Evolutionary conservation across 2,113 vertebrate genomes (phyloP), one percentile per base, ranked within the genome.

Genomic region (Thalassarche chlororhynchos): DNA sequence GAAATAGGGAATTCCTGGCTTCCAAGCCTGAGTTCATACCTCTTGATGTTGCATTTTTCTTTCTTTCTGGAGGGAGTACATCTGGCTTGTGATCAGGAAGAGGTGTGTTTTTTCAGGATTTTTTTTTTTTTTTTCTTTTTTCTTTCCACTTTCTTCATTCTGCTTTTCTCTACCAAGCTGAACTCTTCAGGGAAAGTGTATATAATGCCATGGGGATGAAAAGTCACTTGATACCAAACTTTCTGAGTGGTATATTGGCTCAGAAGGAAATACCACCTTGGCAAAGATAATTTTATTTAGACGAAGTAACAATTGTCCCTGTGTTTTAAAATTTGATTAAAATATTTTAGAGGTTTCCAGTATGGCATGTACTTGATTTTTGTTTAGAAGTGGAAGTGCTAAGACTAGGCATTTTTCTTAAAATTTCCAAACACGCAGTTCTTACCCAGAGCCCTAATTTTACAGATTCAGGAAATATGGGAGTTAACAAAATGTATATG

Each of bases 1-100:
- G 85, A 94, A 93, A 36, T 14, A 62, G 82, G 76, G 83, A 78
- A 87, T 82, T 94, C 85, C 87, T 94, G 95, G 79, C 91, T 93
- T 77, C 49, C 49, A 82, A 20, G 71, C 62, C 51, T 26, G 31
- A 55, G 61, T 66, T 90, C 82, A 6, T 77, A 88, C 75, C 76
- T 93, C 46, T 64, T 77, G 72, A 51, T 94, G 90, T 65, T 88
- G 75, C 90, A 62, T 97, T 95, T 94, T 88, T 77, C 58, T 70
- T 61, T 81, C n/a, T 25, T 94, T 79, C 79, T 96, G 75, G 81
- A 95, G 47, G 46, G 77, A 65, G 36, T 29, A n/a, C 65, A 36
- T 87, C 81, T 93, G 84, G 72, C 42, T 31, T 23, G n/a, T 57
- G 62, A 77, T 80, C 80, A 74, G 46, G 66, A 57, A 66, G 91